Evolutionary conservation across 2,888 invertebrate species (phyloP), one percentile per base, ranked within the genome.

Genomic region (Dusona sp.): DNA sequence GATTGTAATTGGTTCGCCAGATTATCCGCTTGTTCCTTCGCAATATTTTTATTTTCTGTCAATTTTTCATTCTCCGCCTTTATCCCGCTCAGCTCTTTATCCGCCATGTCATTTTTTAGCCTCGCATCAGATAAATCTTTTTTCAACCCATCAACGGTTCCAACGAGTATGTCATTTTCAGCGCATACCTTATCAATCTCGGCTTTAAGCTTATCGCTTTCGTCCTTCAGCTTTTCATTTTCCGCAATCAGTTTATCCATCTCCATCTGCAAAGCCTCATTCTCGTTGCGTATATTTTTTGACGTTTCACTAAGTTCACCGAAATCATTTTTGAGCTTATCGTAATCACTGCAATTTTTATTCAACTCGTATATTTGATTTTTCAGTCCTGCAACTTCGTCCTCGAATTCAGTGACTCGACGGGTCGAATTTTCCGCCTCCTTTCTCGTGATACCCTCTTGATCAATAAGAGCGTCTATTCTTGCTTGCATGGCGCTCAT

Each of bases 391-490:
- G 77, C 87, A 11, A 89, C 70, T 77, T 89, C 84, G 19, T 77
- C 79, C 64, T 89, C 88, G 33, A 90, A 74, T 11, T 88, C 83
- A 2, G 67, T 75, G 33, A 89, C 78, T 45, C 81, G 88, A 13
- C 42, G 45, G 29, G 68, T 88, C 19, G 89, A 75, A 1, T 86
- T 87, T 8, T 88, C 88, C 38, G 89, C 85, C 67, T 90, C 87
- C 19, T 86, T 83, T 36, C 79, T 86, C 42, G 74, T 78, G 4
- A 87, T 51, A 2, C 36, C 70, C 65, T 91, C 90, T 22, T 89
- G 87, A 8, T 79, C 88, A 8, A 88, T 70, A 36, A 89, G 51
- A 4, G 88, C 89, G 38, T 90, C 90, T 6, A 91, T 83, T 57
- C 80, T 89, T 8, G 72, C 88, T 78, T 91, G 90, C 82, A 90